These are phyloP conservation scores for Astur gentilis DNA, from an alignment of 2,113 vertebrate genomes.

Conservation along the genomic window DNA sequence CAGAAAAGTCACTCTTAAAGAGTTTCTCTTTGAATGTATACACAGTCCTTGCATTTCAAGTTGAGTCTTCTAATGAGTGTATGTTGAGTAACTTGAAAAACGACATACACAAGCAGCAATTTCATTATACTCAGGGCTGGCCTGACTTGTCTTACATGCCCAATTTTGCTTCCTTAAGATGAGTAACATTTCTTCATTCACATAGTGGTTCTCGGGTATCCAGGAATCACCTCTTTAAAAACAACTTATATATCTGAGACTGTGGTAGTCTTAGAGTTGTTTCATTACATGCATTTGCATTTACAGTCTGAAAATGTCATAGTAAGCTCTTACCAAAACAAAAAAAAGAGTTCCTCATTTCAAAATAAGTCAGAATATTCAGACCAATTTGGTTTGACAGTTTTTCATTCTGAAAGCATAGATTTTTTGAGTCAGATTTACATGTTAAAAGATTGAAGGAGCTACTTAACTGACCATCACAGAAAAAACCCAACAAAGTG, in stretches of 20 bases:
- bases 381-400: not conserved
- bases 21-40: not conserved
- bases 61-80: not conserved
- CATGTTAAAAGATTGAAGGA: not conserved
- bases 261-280: not conserved
- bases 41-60: not conserved
- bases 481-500: not conserved
- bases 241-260: not conserved
- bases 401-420: not conserved
- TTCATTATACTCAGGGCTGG: not conserved
- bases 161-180: not conserved
- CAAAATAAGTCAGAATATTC: not conserved
- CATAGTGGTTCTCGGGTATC: not conserved
- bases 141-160: rapidly evolving
- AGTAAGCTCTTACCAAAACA: not conserved
- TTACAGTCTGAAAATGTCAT: not conserved
- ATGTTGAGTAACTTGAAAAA: not conserved
- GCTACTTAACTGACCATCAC: not conserved
- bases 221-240: not conserved
- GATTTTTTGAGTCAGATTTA: not conserved
- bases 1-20: not conserved
- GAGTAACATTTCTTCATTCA: not conserved
- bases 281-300: not conserved
- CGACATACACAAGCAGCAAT: not conserved
- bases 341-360: not conserved